Conservation (phyloP, 2,888 invertebrate species). For the Ichneumoninae sp. region DNA sequence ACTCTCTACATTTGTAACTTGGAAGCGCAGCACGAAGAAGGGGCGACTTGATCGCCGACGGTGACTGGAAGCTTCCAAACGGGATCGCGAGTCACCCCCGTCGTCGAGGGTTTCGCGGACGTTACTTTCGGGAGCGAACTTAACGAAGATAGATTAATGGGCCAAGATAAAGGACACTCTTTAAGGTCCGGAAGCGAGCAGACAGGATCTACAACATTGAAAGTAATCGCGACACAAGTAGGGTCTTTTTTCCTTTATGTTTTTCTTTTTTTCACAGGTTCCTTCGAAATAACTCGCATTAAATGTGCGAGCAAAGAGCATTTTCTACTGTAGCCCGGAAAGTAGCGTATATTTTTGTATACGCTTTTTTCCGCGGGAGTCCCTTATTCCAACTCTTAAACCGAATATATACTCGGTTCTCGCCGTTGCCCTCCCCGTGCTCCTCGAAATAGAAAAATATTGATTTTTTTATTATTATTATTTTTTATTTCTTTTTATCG, state of each 20-base stretch:
- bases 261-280: not conserved
- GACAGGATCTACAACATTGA: constrained; percentile 41
- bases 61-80: constrained; percentile 12
- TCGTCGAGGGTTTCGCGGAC: constrained; percentile 32
- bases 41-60: constrained; percentile 25
- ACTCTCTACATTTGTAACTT: not conserved
- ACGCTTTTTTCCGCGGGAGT: not conserved
- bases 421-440: constrained; percentile 1
- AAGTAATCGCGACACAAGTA: constrained; percentile 31
- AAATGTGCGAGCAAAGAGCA: not conserved
- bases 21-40: not conserved
- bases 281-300: not conserved
- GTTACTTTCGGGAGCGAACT: constrained; percentile 36
- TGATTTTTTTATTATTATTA: constrained; percentile 23
- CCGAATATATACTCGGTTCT: constrained; percentile 15
- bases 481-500: constrained; percentile 39
- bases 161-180: constrained; percentile 49
- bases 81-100: constrained; percentile 33
- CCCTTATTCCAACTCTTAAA: not conserved
- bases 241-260: not conserved
- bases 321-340: not conserved
- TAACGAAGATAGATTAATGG: constrained; percentile 58
- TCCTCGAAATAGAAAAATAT: constrained; percentile 46
- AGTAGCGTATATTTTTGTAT: no score
- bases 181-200: constrained; percentile 20